phyloP scores from a whole-genome alignment of 2,113 vertebrate genomes.

The Passer domesticus region DNA sequence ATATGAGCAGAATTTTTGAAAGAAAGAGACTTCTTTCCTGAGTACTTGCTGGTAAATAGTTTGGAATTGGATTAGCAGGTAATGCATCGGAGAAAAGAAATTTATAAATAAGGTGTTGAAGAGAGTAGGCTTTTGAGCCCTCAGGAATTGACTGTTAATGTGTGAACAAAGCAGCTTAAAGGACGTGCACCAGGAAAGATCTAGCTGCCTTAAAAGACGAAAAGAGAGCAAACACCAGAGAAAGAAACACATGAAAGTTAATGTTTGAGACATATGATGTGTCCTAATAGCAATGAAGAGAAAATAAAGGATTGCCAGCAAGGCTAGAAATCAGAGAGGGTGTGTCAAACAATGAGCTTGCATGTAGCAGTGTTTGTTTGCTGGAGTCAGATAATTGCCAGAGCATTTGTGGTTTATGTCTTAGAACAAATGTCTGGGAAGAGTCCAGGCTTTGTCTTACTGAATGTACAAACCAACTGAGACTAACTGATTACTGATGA shows the following conservation, averaged over 20 bases:
- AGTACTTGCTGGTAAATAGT: neutral
- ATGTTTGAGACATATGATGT: neutral
- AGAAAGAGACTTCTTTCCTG: neutral
- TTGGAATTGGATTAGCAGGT: neutral
- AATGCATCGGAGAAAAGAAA: neutral
- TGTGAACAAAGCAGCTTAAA: neutral
- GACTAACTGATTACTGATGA: neutral
- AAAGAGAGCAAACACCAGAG: neutral
- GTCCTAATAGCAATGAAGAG: neutral
- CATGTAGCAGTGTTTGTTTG: neutral
- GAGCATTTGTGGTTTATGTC: slow-evolving; percentile 21
- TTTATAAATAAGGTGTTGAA: neutral
- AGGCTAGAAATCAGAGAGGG: neutral
- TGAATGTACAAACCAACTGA: neutral
- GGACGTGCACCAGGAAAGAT: neutral
- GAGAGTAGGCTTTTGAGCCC: neutral
- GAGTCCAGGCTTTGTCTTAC: neutral
- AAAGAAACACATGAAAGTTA: neutral
- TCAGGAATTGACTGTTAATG: neutral
- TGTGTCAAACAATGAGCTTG: neutral
- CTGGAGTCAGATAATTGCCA: neutral
- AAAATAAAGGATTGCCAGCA: neutral
- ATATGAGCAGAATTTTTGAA: neutral
- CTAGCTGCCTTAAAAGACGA: neutral
- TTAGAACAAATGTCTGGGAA: slow-evolving; percentile 29